phyloP scores from a whole-genome alignment of 2,113 vertebrate species.

The Syrmaticus mikado region DNA sequence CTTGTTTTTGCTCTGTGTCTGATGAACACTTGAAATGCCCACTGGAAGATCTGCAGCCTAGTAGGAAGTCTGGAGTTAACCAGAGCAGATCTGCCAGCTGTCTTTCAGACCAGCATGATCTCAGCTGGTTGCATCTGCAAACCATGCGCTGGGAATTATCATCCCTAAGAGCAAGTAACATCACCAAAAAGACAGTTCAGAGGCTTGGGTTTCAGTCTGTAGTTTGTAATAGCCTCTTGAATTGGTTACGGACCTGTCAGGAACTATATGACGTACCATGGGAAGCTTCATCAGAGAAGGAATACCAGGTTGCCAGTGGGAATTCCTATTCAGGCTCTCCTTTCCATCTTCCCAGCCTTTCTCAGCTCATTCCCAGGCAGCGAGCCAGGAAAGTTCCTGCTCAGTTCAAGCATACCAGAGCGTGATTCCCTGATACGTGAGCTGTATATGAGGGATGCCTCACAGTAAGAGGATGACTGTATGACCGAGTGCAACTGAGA shows the following conservation, averaged over 20 bases:
- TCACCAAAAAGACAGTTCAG: neutral
- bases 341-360: neutral
- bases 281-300: neutral
- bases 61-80: neutral
- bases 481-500: neutral
- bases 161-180: neutral
- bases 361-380: neutral
- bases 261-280: neutral
- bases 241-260: neutral
- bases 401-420: neutral
- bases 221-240: neutral
- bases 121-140: neutral
- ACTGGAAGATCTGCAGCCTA: fast-evolving
- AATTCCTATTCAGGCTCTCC: neutral
- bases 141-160: neutral
- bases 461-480: fast-evolving
- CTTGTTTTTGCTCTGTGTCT: neutral
- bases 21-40: neutral
- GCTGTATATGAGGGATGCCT: fast-evolving
- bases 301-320: neutral
- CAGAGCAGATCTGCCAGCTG: neutral
- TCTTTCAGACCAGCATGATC: neutral
- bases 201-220: neutral
- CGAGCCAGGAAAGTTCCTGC: neutral
- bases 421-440: neutral